Percentiles rank a stretch among this genome's conserved stretches.
Evolutionary conservation across 1,140 invertebrate species (phyloP).

Genomic region (Hypothenemus hampei): DNA sequence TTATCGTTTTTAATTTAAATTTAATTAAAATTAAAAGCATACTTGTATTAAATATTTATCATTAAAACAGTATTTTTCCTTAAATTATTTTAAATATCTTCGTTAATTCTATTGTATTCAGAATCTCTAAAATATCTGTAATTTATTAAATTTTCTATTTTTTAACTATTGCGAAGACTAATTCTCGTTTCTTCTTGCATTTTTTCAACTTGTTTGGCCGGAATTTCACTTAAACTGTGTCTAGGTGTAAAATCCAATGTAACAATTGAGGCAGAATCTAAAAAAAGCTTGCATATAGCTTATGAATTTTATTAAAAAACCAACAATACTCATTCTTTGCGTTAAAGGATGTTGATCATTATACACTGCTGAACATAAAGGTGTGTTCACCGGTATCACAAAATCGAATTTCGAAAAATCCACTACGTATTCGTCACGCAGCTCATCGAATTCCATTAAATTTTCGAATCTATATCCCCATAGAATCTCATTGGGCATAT

Average conservation of each 20-base stretch:
- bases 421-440: constrained; percentile 23
- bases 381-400: constrained; percentile 18
- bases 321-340: not conserved
- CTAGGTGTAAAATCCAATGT: constrained; percentile 21
- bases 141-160: no score
- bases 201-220: not conserved
- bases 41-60: no score
- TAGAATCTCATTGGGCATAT: constrained; percentile 85
- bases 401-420: constrained; percentile 33
- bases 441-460: constrained; percentile 67
- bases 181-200: no score
- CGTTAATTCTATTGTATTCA: no score
- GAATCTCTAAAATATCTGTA: no score
- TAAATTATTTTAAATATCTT: no score
- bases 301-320: not conserved
- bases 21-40: not conserved
- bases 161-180: no score
- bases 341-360: constrained; percentile 7
- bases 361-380: constrained; percentile 25
- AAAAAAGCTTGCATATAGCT: not conserved
- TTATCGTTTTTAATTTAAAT: not conserved
- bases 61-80: no score
- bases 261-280: constrained; percentile 1
- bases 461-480: constrained; percentile 92
- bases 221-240: constrained; percentile 22